phyloP scores from a whole-genome alignment of 2,888 invertebrate species.

The Ceratothoa steindachneri region DNA sequence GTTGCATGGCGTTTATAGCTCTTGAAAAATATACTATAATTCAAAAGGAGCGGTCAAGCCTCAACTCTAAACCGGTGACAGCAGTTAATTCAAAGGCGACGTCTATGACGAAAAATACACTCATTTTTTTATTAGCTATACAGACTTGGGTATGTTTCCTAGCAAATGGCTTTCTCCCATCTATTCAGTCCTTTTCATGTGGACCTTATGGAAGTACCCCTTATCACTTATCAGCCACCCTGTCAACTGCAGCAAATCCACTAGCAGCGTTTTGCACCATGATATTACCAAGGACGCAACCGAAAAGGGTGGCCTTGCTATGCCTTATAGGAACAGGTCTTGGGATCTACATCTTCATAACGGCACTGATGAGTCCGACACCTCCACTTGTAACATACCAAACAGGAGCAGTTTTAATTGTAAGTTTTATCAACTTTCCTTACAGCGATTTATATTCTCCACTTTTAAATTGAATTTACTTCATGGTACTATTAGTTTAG shows the following conservation, averaged over 20 bases:
- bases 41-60: constrained; percentile 48
- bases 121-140: constrained; percentile 51
- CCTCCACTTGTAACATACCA: constrained; percentile 64
- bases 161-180: constrained; percentile 72
- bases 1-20: constrained; percentile 63
- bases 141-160: constrained; percentile 62
- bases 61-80: background rate
- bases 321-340: constrained; percentile 58
- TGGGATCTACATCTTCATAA: constrained; percentile 64
- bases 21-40: constrained; percentile 57
- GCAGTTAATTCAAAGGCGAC: background rate
- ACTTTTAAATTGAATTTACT: too few relatives aligned
- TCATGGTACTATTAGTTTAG: too few relatives aligned
- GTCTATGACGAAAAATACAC: constrained; percentile 1
- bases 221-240: constrained; percentile 72
- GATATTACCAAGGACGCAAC: constrained; percentile 52
- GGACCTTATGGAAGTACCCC: constrained; percentile 72
- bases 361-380: constrained; percentile 68
- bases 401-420: constrained; percentile 64
- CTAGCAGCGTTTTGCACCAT: constrained; percentile 64
- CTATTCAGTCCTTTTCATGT: constrained; percentile 74
- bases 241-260: constrained; percentile 77
- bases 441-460: too few relatives aligned
- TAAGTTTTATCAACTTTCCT: constrained; percentile 54
- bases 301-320: constrained; percentile 30